Base-by-base conservation (phyloP, 2,797 vertebrate species). In the Poliocrania exsul region DNA sequence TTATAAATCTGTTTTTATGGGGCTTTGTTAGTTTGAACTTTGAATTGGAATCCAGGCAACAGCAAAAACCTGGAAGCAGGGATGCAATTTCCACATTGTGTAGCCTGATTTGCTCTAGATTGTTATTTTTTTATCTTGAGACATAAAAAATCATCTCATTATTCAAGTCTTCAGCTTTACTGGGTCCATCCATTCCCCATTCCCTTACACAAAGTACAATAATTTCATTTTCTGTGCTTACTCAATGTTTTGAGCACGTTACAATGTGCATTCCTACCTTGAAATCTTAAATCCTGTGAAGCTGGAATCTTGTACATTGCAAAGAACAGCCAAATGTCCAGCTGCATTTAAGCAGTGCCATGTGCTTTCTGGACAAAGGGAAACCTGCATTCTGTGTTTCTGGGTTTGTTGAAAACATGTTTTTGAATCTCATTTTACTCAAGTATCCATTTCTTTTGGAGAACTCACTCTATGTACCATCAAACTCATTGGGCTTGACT, bases 101-200 rank as follows among this genome's bases (percentile, higher is more conserved):
- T 24, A 44, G 57, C n/a, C 38, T 44, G 47, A 38, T 74, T 81
- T 51, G 57, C 67, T 75, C 6, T 31, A 37, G 51, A 44, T 40
- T 50, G 5, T 50, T 74, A 14, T 35, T 29, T 29, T 49, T 20
- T 33, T 8, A 20, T 38, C 33, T 64, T 31, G 29, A 14, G 58
- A 58, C 44, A 38, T 20, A 67, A 61, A 46, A 51, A 40, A 13
- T 61, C 5, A 35, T 40, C 33, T 66, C 15, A 7, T 51, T 64
- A 38, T 37, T 90, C 15, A 51, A 65, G 19, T 60, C 50, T 24
- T 33, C 37, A 64, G 29, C 25, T 12, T 24, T 58, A 33, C 16
- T 6, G n/a, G 60, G 29, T 60, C 37, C 19, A 12, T 26, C 50
- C 0, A 0, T 16, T 44, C 10, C 49, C 25, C 15, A 3, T 69